Evolutionary conservation across 2,888 invertebrate species (phyloP), one percentile per base, ranked within the genome.

Genomic region (Eupithecia insigniata): DNA sequence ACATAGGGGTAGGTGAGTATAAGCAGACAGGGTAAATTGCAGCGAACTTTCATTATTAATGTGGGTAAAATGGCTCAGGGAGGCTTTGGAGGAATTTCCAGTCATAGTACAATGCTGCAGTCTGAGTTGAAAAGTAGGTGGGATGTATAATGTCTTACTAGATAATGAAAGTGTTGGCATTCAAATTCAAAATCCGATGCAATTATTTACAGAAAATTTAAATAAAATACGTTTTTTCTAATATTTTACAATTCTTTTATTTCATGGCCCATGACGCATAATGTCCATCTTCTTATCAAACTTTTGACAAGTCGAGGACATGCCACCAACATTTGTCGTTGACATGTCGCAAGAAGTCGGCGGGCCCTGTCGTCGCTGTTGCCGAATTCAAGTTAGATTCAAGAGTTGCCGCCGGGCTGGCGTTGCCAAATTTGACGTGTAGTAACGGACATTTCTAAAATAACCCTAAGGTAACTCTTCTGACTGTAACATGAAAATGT

Each of bases 1-100:
- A 46, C 51, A n/a, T 22, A 55, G 26, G 55, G 55, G 26, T 62
- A 62, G 61, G 18, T 34, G n/a, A 18, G 39, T 75, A 75, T 79
- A 79, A 78, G 76, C 75, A 79, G 71, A 74, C 72, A 73, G 71
- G 72, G 71, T 16, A 73, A 73, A 66, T 71, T 73, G 70, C 76
- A 73, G 67, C 73, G 68, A 78, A 79, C 75, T 79, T 78, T 68
- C 79, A 80, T 80, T 78, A 80, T 76, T 78, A 78, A 79, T 79
- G 78, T 77, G 75, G 70, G 76, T 70, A 69, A 71, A 75, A 72
- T 73, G 68, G 72, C 68, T 78, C 51, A 64, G 58, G 26, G 71
- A 34, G 74, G 76, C 74, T 78, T 76, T 76, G 66, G 26, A 28
- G 78, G 75, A 79, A 77, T 79, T 74, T 77, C 71, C 51, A 67